Conservation (phyloP, 2,113 vertebrate genomes). For the Rhinoderma darwinii region DNA sequence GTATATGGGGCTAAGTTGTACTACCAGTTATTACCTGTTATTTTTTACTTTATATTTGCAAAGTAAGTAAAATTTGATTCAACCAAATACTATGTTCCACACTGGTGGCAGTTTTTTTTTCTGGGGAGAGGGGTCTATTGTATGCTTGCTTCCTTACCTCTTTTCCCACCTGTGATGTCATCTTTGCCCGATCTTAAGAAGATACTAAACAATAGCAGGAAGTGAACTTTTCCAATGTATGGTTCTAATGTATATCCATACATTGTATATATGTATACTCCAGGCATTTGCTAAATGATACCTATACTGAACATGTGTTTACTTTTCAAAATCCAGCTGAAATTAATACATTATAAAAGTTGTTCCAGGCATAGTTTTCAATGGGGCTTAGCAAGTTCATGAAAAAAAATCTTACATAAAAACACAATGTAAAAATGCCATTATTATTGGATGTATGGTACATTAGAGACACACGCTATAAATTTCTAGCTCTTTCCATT, state of each 20-base stretch:
- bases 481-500: conserved; percentile 39
- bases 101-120: no score
- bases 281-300: background rate
- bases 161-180: no score
- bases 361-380: background rate
- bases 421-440: conserved; percentile 33
- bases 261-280: background rate
- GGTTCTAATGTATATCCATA: background rate
- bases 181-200: no score
- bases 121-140: no score
- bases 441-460: conserved; percentile 20
- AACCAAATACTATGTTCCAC: no score
- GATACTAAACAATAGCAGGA: background rate
- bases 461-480: conserved; percentile 26
- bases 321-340: background rate
- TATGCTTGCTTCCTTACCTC: no score
- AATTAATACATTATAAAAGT: background rate
- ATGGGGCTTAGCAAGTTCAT: conserved; percentile 9
- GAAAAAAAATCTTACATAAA: background rate
- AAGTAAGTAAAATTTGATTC: no score
- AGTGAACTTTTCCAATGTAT: background rate
- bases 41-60: no score
- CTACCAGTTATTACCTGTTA: no score
- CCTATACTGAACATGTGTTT: background rate
- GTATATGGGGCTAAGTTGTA: no score